phyloP scores from a whole-genome alignment of 2,113 vertebrate genomes.

The Bettongia penicillata region DNA sequence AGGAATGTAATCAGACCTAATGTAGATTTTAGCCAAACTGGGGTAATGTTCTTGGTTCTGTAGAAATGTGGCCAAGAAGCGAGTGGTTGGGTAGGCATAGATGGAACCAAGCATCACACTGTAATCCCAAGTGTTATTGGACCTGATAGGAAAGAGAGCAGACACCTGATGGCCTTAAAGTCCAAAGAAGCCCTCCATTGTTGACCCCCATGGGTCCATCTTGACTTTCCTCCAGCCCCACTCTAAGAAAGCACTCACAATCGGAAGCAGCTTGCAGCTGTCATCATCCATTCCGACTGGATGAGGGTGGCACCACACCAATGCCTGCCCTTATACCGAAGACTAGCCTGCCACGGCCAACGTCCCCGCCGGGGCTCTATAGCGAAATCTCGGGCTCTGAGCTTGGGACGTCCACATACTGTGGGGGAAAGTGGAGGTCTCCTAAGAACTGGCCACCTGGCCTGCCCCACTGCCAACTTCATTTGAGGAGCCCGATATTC shows the following conservation, averaged over 20 bases:
- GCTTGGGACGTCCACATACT: conserved; percentile 48
- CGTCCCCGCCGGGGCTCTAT: background rate
- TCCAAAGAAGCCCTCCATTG: background rate
- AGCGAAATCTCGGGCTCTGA: conserved; percentile 17
- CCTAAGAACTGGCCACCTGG: background rate
- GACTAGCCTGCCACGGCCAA: conserved; percentile 87
- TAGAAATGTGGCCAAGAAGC: background rate
- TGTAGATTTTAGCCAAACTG: background rate
- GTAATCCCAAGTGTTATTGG: background rate
- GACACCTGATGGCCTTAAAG: background rate
- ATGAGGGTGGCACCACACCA: conserved; percentile 85
- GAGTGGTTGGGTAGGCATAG: background rate
- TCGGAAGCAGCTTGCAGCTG: conserved; percentile 67
- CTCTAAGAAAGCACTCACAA: background rate
- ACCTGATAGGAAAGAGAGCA: background rate
- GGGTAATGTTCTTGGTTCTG: background rate
- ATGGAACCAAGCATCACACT: background rate
- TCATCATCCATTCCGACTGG: conserved; percentile 72
- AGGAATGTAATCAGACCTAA: background rate
- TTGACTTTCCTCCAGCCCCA: too few species aligned
- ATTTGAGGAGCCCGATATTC: background rate
- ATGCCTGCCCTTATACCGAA: conserved; percentile 75
- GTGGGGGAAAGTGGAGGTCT: conserved; percentile 27
- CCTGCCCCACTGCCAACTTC: too few species aligned
- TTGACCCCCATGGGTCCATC: too few species aligned